Base-by-base conservation (phyloP, 2,797 vertebrate species). In the Mus spretus region DNA sequence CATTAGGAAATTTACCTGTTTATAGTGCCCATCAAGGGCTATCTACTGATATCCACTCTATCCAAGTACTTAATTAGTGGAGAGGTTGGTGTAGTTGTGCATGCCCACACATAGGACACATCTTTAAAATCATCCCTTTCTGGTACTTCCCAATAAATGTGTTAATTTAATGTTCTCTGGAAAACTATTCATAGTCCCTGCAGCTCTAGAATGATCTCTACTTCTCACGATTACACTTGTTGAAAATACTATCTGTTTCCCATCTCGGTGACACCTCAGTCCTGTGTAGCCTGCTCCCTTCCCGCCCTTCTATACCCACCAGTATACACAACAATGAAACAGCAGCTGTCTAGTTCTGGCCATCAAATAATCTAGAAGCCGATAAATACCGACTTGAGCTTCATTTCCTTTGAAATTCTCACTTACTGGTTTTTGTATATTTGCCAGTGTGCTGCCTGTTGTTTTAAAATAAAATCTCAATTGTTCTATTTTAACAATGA, bases 341-440 rank as follows among this genome's bases (percentile, higher is more conserved):
- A 94, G 67, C 44, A 63, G 57, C 34, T 57, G 87, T 31, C 81
- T 89, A 63, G n/a, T 65, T 91, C 83, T 86, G 44, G 40, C 81
- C 77, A 89, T 53, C 67, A 50, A 19, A 13, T 50, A 80, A 59
- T 14, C 34, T n/a, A n/a, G 14, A 87, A 77, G 19, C 59, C 65
- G 85, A 37, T 34, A 34, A 83, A 88, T 11, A 3, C 34, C 74
- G 44, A 8, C 26, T 26, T 70, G 74, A 70, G 28, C 11, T 55
- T 75, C 74, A n/a, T 22, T 86, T 78, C 44, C 63, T 40, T 37
- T 47, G 37, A 92, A 44, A 31, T 65, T 24, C 19, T 74, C 17
- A 8, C 6, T 12, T 85, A 55, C 40, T 37, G 53, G 12, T 67
- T 59, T 59, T 34, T 59, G 17, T 12, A 44, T 47, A 1, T 70